Base-by-base conservation (phyloP, 2,797 vertebrate genomes). In the Megalops cyprinoides region DNA sequence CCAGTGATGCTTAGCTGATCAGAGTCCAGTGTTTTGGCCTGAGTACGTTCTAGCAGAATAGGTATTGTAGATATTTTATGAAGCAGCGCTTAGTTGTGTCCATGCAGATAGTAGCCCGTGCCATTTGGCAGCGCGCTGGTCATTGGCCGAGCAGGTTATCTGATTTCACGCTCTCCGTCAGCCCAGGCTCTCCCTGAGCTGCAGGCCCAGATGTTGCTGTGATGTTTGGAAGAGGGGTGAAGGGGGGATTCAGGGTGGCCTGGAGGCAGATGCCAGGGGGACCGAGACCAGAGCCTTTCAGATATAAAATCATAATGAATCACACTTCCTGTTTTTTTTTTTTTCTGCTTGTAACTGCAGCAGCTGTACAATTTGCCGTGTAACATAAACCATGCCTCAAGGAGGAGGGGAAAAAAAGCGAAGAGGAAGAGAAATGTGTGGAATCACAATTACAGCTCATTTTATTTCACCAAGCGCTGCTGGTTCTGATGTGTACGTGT, bases 221-320 rank as follows among this genome's bases (percentile, higher is more conserved):
- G 89, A 91, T 91, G 90, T 85, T 87, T 85, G 84, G 87, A 89
- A 86, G 87, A 90, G 83, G 89, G 88, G 78, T 48, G 46, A 51
- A 74, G 79, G 44, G 78, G 31, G 0, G 73, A 84, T 80, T 84
- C 85, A 84, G 85, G 81, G 83, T 86, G 91, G 90, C 90, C 87
- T 88, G 87, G 85, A 92, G 88, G 92, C 93, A 94, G 92, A 93
- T 93, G 92, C 91, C 91, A 76, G 23, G 77, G n/a, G 87, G 88
- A 87, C 90, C 46, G 23, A 25, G n/a, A 73, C 8, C 12, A 74
- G 73, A 20, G 46, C 25, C 46, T 51, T 25, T 48, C 73, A 23
- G 12, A 9, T 31, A 74, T 49, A 74, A 74, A 25, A 31, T 7
- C 28, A 18, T 49, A 49, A 74, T 94, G 92, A 94, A 93, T 91